phyloP scores from a whole-genome alignment of 2,888 invertebrate genomes.

The Campoplex nolae region DNA sequence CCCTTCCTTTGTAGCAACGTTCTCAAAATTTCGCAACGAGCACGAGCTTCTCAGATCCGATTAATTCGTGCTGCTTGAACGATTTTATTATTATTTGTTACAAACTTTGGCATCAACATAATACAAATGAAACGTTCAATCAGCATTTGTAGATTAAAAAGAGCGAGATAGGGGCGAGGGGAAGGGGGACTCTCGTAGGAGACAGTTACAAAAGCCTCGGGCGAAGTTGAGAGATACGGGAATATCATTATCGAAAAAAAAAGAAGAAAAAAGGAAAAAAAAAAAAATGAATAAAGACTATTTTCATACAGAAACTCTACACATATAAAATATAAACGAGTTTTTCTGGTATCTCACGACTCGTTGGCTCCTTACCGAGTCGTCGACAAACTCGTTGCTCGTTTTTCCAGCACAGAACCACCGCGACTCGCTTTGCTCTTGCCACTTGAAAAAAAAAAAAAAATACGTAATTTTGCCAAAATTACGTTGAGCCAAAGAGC shows the following conservation, averaged over 20 bases:
- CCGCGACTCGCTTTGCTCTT: slow-evolving; percentile 52
- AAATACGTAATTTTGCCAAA: slow-evolving; percentile 76
- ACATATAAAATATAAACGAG: slow-evolving; percentile 52
- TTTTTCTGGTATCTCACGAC: slow-evolving; percentile 66
- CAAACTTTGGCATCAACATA: neutral
- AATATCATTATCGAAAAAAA: slow-evolving; percentile 60
- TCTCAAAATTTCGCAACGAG: neutral
- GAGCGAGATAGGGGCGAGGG: neutral
- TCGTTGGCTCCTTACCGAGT: slow-evolving; percentile 20
- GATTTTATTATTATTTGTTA: neutral
- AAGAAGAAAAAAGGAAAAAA: too few species aligned
- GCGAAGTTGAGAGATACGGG: slow-evolving; percentile 47
- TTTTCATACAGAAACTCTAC: neutral
- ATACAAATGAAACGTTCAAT: neutral
- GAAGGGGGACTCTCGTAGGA: neutral
- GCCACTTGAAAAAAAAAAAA: slow-evolving; percentile 10
- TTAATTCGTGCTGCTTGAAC: neutral
- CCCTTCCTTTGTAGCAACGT: neutral
- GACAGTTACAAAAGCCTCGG: slow-evolving; percentile 45
- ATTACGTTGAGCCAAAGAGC: slow-evolving; percentile 71
- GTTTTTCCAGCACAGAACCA: slow-evolving; percentile 39
- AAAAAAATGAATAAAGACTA: slow-evolving; percentile 34
- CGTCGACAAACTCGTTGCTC: slow-evolving; percentile 58
- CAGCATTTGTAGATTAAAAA: neutral
- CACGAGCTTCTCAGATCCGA: neutral